These are phyloP conservation scores for Coptodon bakossiorum DNA, from an alignment of 2,113 vertebrate genomes.

Conservation along the genomic window DNA sequence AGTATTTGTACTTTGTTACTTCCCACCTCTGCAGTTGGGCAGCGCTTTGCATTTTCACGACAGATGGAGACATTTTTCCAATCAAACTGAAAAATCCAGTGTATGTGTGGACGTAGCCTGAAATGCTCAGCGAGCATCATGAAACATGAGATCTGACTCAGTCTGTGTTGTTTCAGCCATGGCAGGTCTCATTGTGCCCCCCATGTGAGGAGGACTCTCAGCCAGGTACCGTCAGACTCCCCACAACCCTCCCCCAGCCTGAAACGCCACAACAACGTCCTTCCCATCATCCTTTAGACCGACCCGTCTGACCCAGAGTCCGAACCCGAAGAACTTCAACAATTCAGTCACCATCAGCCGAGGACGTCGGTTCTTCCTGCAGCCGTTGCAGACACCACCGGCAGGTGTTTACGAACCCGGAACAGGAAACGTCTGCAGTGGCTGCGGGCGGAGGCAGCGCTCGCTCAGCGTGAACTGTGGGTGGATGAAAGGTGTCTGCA, in stretches of 20 bases:
- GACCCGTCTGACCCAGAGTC: neutral
- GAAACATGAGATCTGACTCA: neutral
- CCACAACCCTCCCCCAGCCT: neutral
- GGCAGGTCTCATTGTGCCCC: conserved; percentile 80
- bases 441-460: neutral
- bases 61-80: neutral
- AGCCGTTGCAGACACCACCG: neutral
- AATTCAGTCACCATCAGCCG: neutral
- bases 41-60: neutral
- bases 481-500: neutral
- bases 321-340: neutral
- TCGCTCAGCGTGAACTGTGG: neutral
- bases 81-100: neutral
- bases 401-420: neutral
- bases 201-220: conserved; percentile 68
- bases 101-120: neutral
- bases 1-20: neutral
- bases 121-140: neutral
- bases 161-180: conserved; percentile 68
- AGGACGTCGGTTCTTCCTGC: neutral
- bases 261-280: conserved; percentile 7
- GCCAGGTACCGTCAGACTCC: neutral
- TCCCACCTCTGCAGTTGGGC: neutral
- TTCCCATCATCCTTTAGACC: neutral
- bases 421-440: neutral